phyloP scores from a whole-genome alignment of 2,113 vertebrate genomes.

The Xyrauchen texanus region DNA sequence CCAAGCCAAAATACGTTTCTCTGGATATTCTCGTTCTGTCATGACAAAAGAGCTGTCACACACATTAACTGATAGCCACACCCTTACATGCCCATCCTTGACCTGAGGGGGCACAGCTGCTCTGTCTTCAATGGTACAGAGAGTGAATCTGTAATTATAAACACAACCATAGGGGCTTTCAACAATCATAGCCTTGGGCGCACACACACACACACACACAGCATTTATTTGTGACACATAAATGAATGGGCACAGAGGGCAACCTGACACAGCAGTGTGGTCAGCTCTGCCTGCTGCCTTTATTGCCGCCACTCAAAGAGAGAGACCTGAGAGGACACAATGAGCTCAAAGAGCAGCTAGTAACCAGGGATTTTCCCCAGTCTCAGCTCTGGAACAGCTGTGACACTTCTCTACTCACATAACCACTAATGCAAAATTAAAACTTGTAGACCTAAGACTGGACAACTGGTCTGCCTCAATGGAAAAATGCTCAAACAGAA shows the following conservation, averaged over 20 bases:
- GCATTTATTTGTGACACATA: background rate
- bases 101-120: conserved; percentile 46
- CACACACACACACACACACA: background rate
- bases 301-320: conserved; percentile 32
- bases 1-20: background rate
- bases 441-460: background rate
- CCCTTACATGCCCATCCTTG: conserved; percentile 21
- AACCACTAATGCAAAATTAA: background rate
- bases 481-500: background rate
- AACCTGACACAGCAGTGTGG: conserved; percentile 22
- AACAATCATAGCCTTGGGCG: conserved; percentile 8
- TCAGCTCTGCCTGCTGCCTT: conserved; percentile 29
- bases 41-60: background rate
- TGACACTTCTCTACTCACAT: background rate
- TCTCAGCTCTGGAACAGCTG: conserved; percentile 29
- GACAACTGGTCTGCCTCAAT: conserved; percentile 5
- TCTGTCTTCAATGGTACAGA: conserved; percentile 22
- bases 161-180: background rate
- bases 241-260: background rate
- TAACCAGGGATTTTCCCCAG: conserved; percentile 22
- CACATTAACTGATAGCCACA: background rate
- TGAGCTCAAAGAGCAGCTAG: conserved; percentile 6
- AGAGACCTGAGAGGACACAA: background rate
- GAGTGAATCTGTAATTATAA: conserved; percentile 7
- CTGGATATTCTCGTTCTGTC: background rate